phyloP scores from a whole-genome alignment of 1,140 invertebrate species.

The Trissolcus basalis region DNA sequence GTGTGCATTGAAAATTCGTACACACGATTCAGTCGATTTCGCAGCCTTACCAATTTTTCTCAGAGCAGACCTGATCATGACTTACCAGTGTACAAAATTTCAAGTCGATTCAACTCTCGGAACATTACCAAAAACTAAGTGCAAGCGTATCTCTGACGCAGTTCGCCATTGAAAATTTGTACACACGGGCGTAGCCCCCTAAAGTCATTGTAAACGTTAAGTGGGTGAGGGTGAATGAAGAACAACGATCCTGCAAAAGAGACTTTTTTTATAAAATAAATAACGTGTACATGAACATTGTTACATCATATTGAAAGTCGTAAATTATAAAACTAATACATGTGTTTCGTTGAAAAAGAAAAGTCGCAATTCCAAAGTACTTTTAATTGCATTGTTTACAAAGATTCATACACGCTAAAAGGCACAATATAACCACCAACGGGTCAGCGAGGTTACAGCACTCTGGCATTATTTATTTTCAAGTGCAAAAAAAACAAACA shows the following conservation, averaged over 20 bases:
- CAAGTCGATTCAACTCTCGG: too few species aligned
- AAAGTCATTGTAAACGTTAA: too few species aligned
- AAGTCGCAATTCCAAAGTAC: slow-evolving; percentile 71
- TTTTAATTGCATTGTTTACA: slow-evolving; percentile 71
- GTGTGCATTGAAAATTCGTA: too few species aligned
- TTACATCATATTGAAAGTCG: slow-evolving; percentile 69
- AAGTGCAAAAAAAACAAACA: not conserved
- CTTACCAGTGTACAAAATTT: too few species aligned
- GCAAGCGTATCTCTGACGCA: too few species aligned
- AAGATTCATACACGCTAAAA: slow-evolving; percentile 73
- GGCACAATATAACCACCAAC: slow-evolving; percentile 75
- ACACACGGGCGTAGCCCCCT: too few species aligned
- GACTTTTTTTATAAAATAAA: slow-evolving; percentile 72
- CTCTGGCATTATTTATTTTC: not conserved
- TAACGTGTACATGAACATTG: slow-evolving; percentile 71
- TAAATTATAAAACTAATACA: slow-evolving; percentile 68
- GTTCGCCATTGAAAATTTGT: too few species aligned
- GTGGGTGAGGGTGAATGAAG: slow-evolving; percentile 1
- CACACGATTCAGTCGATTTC: too few species aligned
- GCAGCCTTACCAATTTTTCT: too few species aligned
- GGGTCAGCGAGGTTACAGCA: slow-evolving; percentile 73
- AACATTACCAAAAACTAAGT: too few species aligned
- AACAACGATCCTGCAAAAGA: slow-evolving; percentile 61
- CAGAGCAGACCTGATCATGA: too few species aligned
- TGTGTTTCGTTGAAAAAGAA: slow-evolving; percentile 59